phyloP scores from a whole-genome alignment of 2,888 invertebrate genomes.

The Drosophila subquinaria region DNA sequence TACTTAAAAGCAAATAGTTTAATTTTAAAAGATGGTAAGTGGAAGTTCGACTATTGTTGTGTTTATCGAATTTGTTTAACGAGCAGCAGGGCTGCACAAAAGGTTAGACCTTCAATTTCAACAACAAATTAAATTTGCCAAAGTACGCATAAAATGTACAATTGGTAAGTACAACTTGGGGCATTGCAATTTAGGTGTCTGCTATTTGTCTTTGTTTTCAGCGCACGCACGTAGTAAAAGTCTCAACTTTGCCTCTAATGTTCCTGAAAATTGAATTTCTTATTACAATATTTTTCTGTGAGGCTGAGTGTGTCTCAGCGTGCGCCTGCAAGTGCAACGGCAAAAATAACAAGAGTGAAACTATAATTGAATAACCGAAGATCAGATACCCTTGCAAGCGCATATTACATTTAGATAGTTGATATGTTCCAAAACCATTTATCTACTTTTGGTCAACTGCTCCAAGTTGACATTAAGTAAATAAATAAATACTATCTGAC shows the following conservation, averaged over 20 bases:
- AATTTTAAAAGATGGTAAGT: neutral
- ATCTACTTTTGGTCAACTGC: no score
- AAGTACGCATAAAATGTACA: constrained; percentile 15
- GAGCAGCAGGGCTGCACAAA: neutral
- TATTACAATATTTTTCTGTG: constrained; percentile 59
- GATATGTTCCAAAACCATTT: no score
- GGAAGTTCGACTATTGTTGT: neutral
- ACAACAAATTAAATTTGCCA: constrained; percentile 7
- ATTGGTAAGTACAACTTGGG: constrained; percentile 23
- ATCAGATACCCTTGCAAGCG: neutral
- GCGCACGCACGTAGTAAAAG: constrained; percentile 58
- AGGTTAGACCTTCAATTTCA: neutral
- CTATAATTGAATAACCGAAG: neutral
- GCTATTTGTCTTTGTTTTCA: constrained; percentile 37
- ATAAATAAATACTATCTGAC: no score
- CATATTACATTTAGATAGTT: neutral
- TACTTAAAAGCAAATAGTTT: neutral
- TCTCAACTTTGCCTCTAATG: constrained; percentile 73
- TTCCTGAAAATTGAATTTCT: constrained; percentile 83
- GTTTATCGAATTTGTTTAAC: neutral
- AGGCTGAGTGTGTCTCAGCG: neutral
- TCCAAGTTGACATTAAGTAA: no score
- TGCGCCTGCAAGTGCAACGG: constrained; percentile 24
- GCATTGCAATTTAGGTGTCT: constrained; percentile 43
- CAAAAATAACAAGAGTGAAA: neutral